Evolutionary conservation across 2,888 invertebrate genomes (phyloP).

Genomic region (Hyppa rectilinea): DNA sequence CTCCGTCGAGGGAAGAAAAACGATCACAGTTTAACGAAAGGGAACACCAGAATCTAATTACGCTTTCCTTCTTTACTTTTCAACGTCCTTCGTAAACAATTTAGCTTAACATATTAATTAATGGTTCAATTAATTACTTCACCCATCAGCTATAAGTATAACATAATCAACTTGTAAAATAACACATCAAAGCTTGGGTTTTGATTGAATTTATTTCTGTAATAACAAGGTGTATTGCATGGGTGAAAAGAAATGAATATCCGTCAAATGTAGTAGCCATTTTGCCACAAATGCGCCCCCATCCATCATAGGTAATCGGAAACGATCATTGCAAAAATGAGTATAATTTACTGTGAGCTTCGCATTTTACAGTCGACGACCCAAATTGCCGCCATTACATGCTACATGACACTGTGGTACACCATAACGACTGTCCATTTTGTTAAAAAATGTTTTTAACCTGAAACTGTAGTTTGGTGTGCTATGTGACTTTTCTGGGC

Average conservation of each 20-base stretch:
- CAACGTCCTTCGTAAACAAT: constrained; percentile 60
- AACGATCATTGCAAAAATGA: constrained; percentile 88
- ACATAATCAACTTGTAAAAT: constrained; percentile 3
- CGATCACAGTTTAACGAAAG: constrained; percentile 71
- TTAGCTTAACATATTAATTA: constrained; percentile 57
- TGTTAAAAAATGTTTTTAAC: constrained; percentile 69
- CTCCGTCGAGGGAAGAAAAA: constrained; percentile 77
- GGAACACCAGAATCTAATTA: constrained; percentile 73
- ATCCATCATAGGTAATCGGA: constrained; percentile 88
- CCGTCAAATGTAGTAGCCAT: constrained; percentile 72
- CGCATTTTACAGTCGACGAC: constrained; percentile 82
- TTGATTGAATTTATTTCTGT: constrained; percentile 61
- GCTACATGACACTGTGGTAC: constrained; percentile 81
- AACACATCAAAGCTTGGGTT: constrained; percentile 43
- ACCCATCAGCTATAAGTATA: constrained; percentile 8
- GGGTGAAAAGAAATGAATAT: constrained; percentile 68
- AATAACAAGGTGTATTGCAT: constrained; percentile 59
- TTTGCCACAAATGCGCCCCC: constrained; percentile 76
- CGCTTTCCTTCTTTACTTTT: constrained; percentile 48
- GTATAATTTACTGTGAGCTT: constrained; percentile 85
- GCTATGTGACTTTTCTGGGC: constrained; percentile 70
- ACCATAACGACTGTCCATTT: constrained; percentile 79
- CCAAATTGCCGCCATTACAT: constrained; percentile 86
- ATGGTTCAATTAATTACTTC: constrained; percentile 37
- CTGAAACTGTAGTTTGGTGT: constrained; percentile 53